Base-by-base conservation (phyloP, 2,797 vertebrate genomes). In the Mus minutoides region DNA sequence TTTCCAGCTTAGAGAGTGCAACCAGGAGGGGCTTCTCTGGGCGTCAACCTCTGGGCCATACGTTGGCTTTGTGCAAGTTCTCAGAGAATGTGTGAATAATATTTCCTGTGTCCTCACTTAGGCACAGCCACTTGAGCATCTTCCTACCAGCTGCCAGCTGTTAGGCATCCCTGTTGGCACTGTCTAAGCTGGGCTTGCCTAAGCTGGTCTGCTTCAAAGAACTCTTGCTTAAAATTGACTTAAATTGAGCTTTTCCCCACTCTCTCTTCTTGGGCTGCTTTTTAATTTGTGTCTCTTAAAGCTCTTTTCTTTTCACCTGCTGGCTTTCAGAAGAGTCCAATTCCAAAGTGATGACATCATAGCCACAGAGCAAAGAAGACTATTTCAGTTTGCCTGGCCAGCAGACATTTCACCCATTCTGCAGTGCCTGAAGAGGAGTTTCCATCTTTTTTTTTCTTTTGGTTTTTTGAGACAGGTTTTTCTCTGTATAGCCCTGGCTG, bases 1-100 rank as follows among this genome's bases (percentile, higher is more conserved):
- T 77, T 86, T 93, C 29, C 89, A 73, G 34, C 79, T 84, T 90
- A 90, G 54, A 90, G 54, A 82, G 17, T 58, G n/a, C 71, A 85
- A 76, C 56, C 58, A 64, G 73, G 22, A 60, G 60, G 40, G 6
- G 37, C 60, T 94, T 79, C 64, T 58, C 40, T 46, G 56, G 14
- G 71, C 80, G 37, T 85, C 79, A 92, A 56, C 26, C 89, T 87
- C 26, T 87, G 67, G 37, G 49, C 93, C 37, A 43, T 4, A 3
- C 0, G 0, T 64, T 94, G 43, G 11, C 73, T 79, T 88, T 89
- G 21, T 91, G 69, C 9, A 83, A 37, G 37, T 92, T 89, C 87
- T 89, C 29, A 87, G 77, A 29, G 31, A n/a, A 54, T 52, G 34
- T 34, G 6, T 94, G 24, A 40, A 6, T 34, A 40, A 6, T 34